Base-by-base conservation (phyloP, 2,797 vertebrate genomes). In the Gorsachius magnificus region DNA sequence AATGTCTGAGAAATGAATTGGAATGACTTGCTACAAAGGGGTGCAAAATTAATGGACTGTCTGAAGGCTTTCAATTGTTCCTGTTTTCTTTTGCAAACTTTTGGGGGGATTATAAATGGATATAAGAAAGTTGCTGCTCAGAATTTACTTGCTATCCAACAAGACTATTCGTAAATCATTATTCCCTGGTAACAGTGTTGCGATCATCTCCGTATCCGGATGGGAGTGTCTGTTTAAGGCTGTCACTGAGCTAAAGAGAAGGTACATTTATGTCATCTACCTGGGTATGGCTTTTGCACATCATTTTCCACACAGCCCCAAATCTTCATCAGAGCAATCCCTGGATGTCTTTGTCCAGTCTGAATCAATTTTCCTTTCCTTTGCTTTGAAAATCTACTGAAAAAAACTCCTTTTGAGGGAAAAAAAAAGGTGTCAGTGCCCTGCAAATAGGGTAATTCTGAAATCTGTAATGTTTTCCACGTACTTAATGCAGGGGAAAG, bases 11-110 rank as follows among this genome's bases (percentile, higher is more conserved):
- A 91, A 95, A 94, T 89, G 31, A 95, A 85, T 86, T 91, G 65
- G 81, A 96, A 91, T 96, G 51, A 75, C 90, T 95, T 94, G 87
- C 86, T 96, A 97, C 6, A 38, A 90, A 57, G 88, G 35, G 14
- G 31, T 95, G 81, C 97, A 95, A 97, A 97, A 96, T 96, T 84
- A 97, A 96, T 91, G 94, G 77, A 45, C 83, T 97, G n/a, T 93
- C 66, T 84, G 58, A n/a, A 95, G 69, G 63, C 74, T 95, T 95
- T 95, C 78, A 80, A 58, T 98, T 96, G 96, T 83, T 93, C 77
- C 58, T 93, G 36, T 53, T 88, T 80, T 85, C 58, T 84, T 94
- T 83, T 72, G 33, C 24, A 84, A 63, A 84, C 43, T 93, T 96
- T 45, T 64, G 72, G 17, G 65, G 60, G 68, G 38, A 56, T 92